These are phyloP conservation scores for Pheosia gnoma DNA, from an alignment of 2,888 invertebrate species.

Conservation along the genomic window DNA sequence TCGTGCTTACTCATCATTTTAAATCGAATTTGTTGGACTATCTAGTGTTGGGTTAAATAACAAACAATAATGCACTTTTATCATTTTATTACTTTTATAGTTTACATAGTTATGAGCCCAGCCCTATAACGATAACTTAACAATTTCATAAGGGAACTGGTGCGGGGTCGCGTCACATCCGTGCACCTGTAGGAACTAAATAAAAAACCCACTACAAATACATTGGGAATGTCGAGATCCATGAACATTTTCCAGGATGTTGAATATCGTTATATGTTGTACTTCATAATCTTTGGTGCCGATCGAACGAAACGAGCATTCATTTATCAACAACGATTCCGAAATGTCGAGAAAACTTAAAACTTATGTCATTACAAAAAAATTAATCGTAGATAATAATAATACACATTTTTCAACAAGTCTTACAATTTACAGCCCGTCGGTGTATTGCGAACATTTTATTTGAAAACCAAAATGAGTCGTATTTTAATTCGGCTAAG, in stretches of 20 bases:
- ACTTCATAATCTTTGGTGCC: conserved; percentile 77
- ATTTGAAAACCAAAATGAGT: conserved; percentile 3
- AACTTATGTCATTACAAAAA: conserved; percentile 36
- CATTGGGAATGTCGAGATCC: conserved; percentile 79
- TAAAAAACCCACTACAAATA: conserved; percentile 53
- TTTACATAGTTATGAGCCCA: conserved; percentile 43
- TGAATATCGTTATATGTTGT: conserved; percentile 45
- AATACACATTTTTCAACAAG: conserved; percentile 57
- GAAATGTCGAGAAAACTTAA: conserved; percentile 36
- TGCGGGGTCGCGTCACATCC: conserved; percentile 47
- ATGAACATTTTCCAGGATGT: conserved; percentile 49
- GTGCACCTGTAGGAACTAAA: conserved; percentile 49
- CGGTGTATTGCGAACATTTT: conserved; percentile 41
- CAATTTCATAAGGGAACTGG: conserved; percentile 40
- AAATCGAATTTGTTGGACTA: too few species aligned
- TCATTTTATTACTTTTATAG: conserved; percentile 40
- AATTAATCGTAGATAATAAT: conserved; percentile 26
- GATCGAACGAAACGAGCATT: conserved; percentile 40
- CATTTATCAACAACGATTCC: conserved; percentile 40
- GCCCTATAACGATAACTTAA: conserved; percentile 41
- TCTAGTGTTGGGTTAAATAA: conserved; percentile 3
- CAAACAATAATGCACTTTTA: conserved; percentile 24
- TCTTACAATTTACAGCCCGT: conserved; percentile 71
- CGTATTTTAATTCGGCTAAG: not conserved
- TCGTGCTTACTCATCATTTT: too few species aligned